These are phyloP conservation scores for Carcinoscorpius rotundicauda DNA, from an alignment of 1,140 invertebrate species.

Conservation along the genomic window DNA sequence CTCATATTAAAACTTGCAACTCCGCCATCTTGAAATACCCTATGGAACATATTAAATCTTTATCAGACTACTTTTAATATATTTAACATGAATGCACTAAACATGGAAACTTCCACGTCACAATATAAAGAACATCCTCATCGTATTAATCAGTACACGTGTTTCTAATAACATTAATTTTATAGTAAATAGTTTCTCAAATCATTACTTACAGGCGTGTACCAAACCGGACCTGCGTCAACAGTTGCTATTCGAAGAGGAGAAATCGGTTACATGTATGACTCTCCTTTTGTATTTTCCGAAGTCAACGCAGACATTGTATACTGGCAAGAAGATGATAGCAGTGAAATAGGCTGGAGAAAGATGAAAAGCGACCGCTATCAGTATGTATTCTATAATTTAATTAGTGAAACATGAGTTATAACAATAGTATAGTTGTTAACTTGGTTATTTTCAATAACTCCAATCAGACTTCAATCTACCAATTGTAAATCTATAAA, in stretches of 20 bases:
- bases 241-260: constrained; percentile 54
- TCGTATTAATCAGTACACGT: constrained; percentile 27
- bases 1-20: too few relatives aligned
- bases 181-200: not conserved
- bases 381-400: constrained; percentile 23
- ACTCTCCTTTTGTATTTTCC: constrained; percentile 55
- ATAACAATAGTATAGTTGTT: too few relatives aligned
- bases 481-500: too few relatives aligned
- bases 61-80: constrained; percentile 25
- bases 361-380: constrained; percentile 28
- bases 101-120: too few relatives aligned
- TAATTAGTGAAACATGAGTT: too few relatives aligned
- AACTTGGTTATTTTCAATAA: too few relatives aligned
- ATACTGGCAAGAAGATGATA: constrained; percentile 29
- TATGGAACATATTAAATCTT: too few relatives aligned
- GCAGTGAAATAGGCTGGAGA: constrained; percentile 20
- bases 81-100: not conserved
- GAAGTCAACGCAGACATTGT: constrained; percentile 66
- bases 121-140: too few relatives aligned
- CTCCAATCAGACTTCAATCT: too few relatives aligned
- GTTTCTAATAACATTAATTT: too few relatives aligned
- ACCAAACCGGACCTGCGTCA: constrained; percentile 48
- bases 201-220: constrained; percentile 10
- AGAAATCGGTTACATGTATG: constrained; percentile 52
- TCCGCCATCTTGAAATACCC: too few relatives aligned